phyloP scores from a whole-genome alignment of 2,797 vertebrate species.

The Cyclopterus lumpus region DNA sequence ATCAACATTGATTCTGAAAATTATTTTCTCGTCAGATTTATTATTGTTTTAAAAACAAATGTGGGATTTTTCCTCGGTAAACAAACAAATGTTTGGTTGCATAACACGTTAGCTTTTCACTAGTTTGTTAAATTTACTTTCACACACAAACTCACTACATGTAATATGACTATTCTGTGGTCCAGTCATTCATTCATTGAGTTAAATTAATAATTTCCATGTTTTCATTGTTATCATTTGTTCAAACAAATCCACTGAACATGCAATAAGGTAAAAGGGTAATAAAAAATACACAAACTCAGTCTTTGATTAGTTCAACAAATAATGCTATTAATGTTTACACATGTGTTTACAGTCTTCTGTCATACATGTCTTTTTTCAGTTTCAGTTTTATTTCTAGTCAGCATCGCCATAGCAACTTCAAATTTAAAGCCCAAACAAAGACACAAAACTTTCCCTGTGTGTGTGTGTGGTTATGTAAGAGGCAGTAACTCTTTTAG shows the following conservation, averaged over 20 bases:
- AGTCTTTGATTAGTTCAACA: background rate
- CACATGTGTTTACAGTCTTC: slow-evolving; percentile 34
- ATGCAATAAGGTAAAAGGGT: background rate
- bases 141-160: too few relatives aligned
- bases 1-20: slow-evolving; percentile 14
- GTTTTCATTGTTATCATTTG: background rate
- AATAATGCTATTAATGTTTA: slow-evolving; percentile 19
- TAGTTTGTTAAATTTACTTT: background rate
- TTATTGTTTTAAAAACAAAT: background rate
- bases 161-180: background rate
- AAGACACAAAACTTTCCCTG: slow-evolving; percentile 49
- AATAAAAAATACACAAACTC: background rate
- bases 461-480: slow-evolving; percentile 45
- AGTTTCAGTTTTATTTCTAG: slow-evolving; percentile 49
- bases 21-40: background rate
- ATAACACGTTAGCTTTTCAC: slow-evolving; percentile 1
- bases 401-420: slow-evolving; percentile 42
- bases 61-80: background rate
- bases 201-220: background rate
- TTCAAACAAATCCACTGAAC: background rate
- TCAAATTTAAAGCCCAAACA: slow-evolving; percentile 62
- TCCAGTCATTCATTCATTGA: slow-evolving; percentile 5
- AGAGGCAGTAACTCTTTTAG: slow-evolving; percentile 32
- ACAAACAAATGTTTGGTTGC: slow-evolving; percentile 18
- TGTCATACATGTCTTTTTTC: slow-evolving; percentile 24